These are phyloP conservation scores for Rattus rattus DNA, from an alignment of 2,113 vertebrate species.

Conservation along the genomic window DNA sequence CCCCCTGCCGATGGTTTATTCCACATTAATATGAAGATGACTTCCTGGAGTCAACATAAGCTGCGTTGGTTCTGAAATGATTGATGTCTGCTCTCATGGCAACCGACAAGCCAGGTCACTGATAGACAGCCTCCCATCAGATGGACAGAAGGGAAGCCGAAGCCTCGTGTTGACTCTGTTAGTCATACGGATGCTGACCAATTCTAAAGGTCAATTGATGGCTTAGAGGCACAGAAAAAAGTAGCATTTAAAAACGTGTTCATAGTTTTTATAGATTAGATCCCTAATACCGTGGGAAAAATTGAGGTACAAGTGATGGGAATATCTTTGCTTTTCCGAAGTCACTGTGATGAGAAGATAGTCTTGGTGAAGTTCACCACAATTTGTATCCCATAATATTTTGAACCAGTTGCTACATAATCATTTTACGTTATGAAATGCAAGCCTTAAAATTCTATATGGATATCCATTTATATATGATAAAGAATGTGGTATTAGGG, in stretches of 20 bases:
- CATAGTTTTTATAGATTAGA: neutral
- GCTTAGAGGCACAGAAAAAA: slow-evolving; percentile 2
- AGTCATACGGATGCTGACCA: neutral
- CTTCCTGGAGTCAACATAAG: neutral
- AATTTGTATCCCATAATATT: neutral
- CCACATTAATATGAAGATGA: neutral
- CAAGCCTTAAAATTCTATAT: neutral
- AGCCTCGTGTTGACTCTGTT: neutral
- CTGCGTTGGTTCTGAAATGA: neutral
- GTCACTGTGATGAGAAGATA: neutral
- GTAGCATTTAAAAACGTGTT: neutral
- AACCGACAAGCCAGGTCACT: neutral
- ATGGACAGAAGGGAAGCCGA: neutral
- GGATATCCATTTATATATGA: neutral
- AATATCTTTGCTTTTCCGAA: neutral
- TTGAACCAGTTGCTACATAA: neutral
- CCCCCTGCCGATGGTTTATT: neutral
- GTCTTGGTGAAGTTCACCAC: neutral
- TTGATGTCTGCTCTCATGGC: neutral
- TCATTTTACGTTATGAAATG: neutral
- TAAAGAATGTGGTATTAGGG: neutral
- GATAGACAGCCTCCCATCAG: neutral
- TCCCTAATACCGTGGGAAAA: neutral
- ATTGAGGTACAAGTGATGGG: neutral
- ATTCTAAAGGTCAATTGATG: neutral